Evolutionary conservation across 2,113 vertebrate genomes (phyloP).

Genomic region (Ammodytes marinus): DNA sequence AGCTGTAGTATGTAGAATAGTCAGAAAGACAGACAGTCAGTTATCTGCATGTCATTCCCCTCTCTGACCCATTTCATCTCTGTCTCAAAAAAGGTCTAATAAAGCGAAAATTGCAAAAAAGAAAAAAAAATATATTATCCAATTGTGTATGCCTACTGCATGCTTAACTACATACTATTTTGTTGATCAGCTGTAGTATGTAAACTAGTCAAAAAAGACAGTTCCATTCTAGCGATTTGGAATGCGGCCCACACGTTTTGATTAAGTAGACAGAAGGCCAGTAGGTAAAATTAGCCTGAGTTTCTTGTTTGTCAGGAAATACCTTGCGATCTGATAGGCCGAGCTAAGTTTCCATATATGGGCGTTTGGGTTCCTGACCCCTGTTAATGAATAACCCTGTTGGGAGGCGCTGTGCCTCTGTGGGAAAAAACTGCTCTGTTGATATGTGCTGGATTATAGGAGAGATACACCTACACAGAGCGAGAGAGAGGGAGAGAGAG

Average conservation of each 20-base stretch:
- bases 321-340: constrained; percentile 80
- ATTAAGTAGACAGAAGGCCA: constrained; percentile 13
- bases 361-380: constrained; percentile 69
- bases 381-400: constrained; percentile 76
- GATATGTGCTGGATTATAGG: constrained; percentile 30
- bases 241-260: not conserved
- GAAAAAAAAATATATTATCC: no score
- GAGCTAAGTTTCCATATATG: constrained; percentile 63
- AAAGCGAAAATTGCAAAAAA: no score
- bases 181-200: no score
- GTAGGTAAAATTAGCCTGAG: constrained; percentile 63
- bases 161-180: no score
- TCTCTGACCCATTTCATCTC: no score
- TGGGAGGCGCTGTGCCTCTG: constrained; percentile 50
- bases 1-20: no score
- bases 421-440: constrained; percentile 61
- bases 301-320: constrained; percentile 83
- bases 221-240: no score
- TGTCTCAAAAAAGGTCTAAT: no score
- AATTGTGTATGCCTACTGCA: no score
- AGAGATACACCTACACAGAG: not conserved
- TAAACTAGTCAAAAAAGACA: no score
- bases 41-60: no score
- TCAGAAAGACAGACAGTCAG: no score
- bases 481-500: not conserved